Percentiles rank a stretch among this genome's conserved stretches.
These are phyloP conservation scores for Fundulus diaphanus DNA, from an alignment of 2,797 vertebrate species.

Conservation along the genomic window DNA sequence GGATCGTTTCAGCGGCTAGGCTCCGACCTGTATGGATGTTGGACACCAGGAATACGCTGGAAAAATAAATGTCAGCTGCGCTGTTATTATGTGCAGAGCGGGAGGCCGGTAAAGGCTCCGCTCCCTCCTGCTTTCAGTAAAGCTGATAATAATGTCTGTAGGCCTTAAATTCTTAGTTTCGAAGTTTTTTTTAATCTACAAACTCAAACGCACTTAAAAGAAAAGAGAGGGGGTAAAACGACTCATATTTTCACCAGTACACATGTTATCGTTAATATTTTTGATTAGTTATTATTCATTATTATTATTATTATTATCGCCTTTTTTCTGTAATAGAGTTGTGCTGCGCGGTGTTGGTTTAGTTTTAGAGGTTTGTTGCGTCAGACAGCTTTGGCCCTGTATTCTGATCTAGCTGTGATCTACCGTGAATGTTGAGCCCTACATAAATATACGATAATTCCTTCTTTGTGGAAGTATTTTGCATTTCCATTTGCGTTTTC, in stretches of 20 bases:
- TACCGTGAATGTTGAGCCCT: background rate
- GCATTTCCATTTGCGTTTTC: background rate
- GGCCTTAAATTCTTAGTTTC: constrained; percentile 13
- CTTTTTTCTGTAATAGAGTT: background rate
- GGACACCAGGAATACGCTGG: constrained; percentile 19
- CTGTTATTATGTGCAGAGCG: constrained; percentile 30
- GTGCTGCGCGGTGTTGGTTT: background rate
- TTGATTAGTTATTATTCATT: too few relatives aligned
- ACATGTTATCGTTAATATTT: background rate
- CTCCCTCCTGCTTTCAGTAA: background rate
- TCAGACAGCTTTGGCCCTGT: background rate
- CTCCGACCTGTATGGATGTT: constrained; percentile 46
- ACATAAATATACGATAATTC: background rate
- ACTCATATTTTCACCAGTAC: background rate
- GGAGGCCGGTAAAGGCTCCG: constrained; percentile 1
- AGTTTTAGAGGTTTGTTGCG: background rate
- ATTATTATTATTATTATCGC: background rate
- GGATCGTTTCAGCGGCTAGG: constrained; percentile 31
- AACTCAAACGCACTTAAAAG: background rate
- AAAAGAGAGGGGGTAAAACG: background rate
- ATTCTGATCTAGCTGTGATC: too few relatives aligned
- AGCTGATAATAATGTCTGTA: background rate
- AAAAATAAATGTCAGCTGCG: constrained; percentile 33
- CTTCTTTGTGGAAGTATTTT: background rate
- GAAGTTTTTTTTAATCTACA: background rate